phyloP scores from a whole-genome alignment of 2,797 vertebrate species.

The Gallinago solitaria region DNA sequence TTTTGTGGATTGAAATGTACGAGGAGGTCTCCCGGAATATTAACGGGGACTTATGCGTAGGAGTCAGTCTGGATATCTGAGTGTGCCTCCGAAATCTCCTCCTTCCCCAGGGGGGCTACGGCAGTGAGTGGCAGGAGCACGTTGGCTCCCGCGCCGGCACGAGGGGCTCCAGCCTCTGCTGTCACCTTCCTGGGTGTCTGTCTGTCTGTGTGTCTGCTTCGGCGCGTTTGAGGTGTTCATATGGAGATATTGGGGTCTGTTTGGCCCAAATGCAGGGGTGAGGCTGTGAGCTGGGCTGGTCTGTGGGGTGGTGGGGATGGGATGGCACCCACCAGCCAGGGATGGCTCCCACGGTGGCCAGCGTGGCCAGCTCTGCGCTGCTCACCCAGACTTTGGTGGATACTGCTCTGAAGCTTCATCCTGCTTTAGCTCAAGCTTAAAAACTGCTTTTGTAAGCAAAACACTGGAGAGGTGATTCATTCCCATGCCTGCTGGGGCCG shows the following conservation, averaged over 20 bases:
- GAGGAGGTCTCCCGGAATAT: background rate
- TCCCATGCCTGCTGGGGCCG: background rate
- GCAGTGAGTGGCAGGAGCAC: background rate
- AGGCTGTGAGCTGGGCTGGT: background rate
- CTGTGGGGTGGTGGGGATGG: background rate
- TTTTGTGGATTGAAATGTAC: background rate
- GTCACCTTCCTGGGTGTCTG: accelerated
- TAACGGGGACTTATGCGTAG: accelerated
- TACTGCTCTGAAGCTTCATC: background rate
- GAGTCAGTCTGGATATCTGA: background rate
- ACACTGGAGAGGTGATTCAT: background rate
- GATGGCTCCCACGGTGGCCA: no score
- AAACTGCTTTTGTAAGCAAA: background rate
- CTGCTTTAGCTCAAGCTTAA: background rate
- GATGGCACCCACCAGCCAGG: background rate
- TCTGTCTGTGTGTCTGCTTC: background rate
- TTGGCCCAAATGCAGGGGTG: background rate
- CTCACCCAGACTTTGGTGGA: accelerated
- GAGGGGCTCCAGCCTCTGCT: background rate
- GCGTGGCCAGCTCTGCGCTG: background rate
- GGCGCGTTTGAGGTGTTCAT: accelerated
- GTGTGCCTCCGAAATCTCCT: background rate
- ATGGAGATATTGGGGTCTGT: background rate
- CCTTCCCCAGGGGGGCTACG: background rate
- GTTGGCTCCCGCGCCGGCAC: accelerated